phyloP scores from a whole-genome alignment of 2,888 invertebrate species.

The Patella pellucida region DNA sequence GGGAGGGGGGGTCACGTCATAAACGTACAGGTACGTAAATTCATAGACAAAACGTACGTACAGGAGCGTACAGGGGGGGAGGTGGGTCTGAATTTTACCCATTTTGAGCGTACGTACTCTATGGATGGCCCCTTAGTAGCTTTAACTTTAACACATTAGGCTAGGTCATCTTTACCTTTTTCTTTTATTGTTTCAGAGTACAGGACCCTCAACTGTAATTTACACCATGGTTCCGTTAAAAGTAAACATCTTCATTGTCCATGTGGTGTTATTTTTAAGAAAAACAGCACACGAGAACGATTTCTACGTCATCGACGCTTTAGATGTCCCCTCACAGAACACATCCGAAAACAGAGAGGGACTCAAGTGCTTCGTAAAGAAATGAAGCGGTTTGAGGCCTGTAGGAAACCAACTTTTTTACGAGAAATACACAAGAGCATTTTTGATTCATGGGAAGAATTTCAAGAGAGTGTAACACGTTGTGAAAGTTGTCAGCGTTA shows the following conservation, averaged over 20 bases:
- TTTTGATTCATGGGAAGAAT: background rate
- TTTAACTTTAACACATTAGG: background rate
- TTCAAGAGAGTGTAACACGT: background rate
- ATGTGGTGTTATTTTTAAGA: background rate
- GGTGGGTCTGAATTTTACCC: no score
- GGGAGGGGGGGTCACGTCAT: no score
- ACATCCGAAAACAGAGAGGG: background rate
- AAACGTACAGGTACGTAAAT: no score
- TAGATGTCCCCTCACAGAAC: background rate
- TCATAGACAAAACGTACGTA: no score
- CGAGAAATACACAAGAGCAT: background rate
- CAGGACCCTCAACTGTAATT: background rate
- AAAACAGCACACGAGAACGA: background rate
- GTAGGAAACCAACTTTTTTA: background rate
- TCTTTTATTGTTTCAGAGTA: background rate
- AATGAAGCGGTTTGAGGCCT: background rate
- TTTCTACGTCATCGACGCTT: background rate
- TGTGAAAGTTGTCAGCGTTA: background rate
- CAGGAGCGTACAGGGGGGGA: no score
- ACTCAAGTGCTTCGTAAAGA: background rate
- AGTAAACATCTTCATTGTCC: constrained; percentile 1
- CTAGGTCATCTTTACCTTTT: background rate
- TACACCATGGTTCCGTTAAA: background rate
- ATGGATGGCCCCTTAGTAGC: no score
- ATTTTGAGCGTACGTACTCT: no score